phyloP scores from a whole-genome alignment of 2,797 vertebrate species.

The Galago senegalensis region DNA sequence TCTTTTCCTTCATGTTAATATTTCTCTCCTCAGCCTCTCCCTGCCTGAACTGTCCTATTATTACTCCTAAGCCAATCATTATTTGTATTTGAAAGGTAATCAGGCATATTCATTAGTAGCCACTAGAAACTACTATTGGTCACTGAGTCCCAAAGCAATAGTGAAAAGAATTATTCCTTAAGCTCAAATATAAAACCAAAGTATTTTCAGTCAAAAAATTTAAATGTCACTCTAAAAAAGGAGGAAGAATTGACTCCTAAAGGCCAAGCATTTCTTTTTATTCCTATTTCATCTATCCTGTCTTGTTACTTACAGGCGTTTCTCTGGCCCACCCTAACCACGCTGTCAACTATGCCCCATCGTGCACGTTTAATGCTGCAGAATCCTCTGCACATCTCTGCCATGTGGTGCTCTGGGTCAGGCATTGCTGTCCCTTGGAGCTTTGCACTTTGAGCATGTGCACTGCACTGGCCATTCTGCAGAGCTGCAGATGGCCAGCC shows the following conservation, averaged over 20 bases:
- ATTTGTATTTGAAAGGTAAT: conserved; percentile 7
- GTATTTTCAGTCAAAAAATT: background rate
- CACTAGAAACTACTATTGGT: background rate
- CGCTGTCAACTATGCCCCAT: background rate
- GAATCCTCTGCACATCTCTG: background rate
- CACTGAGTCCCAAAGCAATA: background rate
- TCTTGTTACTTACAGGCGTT: background rate
- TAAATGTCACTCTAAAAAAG: background rate
- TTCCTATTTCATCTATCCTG: background rate
- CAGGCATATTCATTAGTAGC: background rate
- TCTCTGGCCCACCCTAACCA: background rate
- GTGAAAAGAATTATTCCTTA: background rate
- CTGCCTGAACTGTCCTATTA: background rate
- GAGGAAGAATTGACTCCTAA: background rate
- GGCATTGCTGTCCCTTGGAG: background rate
- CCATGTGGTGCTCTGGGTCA: background rate
- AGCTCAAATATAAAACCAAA: conserved; percentile 4
- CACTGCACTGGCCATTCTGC: background rate
- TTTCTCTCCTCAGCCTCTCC: background rate
- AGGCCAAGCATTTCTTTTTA: background rate
- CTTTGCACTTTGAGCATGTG: background rate
- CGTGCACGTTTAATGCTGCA: background rate
- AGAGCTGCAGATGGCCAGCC: background rate
- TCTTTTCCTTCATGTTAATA: background rate
- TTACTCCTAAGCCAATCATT: background rate